A percentile compares a stretch with the other conserved stretches of the same genome.
Evolutionary conservation across 2,888 invertebrate species (phyloP).

Genomic region (Aquatica leii): DNA sequence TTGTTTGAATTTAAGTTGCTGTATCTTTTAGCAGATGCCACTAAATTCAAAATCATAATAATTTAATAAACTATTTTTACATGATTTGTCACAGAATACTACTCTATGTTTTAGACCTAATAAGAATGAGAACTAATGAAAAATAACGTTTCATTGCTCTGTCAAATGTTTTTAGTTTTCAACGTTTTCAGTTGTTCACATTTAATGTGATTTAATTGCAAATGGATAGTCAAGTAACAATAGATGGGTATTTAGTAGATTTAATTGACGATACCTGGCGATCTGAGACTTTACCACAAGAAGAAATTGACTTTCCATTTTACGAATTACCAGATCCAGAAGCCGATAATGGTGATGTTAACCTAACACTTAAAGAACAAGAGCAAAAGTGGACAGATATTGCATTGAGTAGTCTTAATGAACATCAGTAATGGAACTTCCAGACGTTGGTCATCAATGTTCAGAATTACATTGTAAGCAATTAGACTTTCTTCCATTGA

Average conservation of each 20-base stretch:
- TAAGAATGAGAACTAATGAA: no score
- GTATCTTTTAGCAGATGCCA: no score
- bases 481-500: conserved; percentile 76
- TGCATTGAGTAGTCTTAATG: conserved; percentile 63
- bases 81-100: no score
- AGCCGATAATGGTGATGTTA: conserved; percentile 90
- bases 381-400: conserved; percentile 73
- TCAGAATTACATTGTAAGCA: conserved; percentile 68
- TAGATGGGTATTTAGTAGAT: conserved; percentile 79
- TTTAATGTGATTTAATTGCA: neutral
- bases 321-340: conserved; percentile 92
- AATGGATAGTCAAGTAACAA: conserved; percentile 76
- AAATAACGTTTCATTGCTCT: no score
- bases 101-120: no score
- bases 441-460: conserved; percentile 74
- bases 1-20: no score
- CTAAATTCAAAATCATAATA: no score
- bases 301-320: conserved; percentile 85
- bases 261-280: conserved; percentile 89
- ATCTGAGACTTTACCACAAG: conserved; percentile 81
- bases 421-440: conserved; percentile 77
- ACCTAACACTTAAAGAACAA: conserved; percentile 88
- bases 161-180: no score
- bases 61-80: no score
- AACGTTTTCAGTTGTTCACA: no score